These are phyloP conservation scores for Nymphalis io DNA, from an alignment of 1,140 invertebrate genomes.

Conservation along the genomic window DNA sequence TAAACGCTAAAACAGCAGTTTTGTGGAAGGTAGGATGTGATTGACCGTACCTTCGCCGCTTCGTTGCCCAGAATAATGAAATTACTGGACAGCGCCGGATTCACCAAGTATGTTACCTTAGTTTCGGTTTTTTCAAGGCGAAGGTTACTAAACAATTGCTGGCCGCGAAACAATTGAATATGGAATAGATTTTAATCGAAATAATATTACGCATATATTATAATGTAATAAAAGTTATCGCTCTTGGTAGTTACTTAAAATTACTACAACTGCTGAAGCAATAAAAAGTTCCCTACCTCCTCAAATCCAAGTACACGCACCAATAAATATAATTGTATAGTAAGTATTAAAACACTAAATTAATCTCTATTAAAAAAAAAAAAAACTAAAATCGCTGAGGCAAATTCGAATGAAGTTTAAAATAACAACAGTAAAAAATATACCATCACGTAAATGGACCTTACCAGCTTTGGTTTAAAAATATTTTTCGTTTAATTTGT, in stretches of 20 bases:
- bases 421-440: constrained; percentile 18
- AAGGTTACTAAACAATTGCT: constrained; percentile 15
- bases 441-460: constrained; percentile 13
- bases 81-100: constrained; percentile 24
- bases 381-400: constrained; percentile 29
- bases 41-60: constrained; percentile 32
- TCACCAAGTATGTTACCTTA: constrained; percentile 18
- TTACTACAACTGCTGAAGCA: no score
- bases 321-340: no score
- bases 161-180: background rate
- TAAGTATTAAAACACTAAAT: no score
- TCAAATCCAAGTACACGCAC: no score
- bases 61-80: constrained; percentile 31
- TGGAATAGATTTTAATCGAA: background rate
- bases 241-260: no score
- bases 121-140: constrained; percentile 20
- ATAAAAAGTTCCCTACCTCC: no score
- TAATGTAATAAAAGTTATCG: no score
- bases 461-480: constrained; percentile 20
- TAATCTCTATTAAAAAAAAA: constrained; percentile 7
- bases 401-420: constrained; percentile 35
- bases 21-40: constrained; percentile 22
- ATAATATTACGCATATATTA: background rate
- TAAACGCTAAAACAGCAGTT: constrained; percentile 10
- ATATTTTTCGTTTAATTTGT: constrained; percentile 18